Percentiles rank a stretch among this genome's conserved stretches.
phyloP scores from a whole-genome alignment of 2,113 vertebrate genomes.

The Sebastes fasciatus region DNA sequence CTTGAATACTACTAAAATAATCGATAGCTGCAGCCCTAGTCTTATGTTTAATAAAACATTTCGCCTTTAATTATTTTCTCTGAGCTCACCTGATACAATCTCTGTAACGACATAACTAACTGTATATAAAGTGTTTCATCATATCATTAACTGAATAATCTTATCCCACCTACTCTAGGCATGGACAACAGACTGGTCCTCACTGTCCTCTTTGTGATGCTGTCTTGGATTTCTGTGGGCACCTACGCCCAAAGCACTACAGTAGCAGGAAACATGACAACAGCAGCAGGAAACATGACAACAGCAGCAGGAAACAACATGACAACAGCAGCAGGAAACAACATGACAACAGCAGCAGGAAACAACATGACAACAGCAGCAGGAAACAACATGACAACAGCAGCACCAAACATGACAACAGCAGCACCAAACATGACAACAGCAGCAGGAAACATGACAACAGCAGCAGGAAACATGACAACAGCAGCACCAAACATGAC shows the following conservation, averaged over 20 bases:
- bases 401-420: not conserved
- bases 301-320: not conserved
- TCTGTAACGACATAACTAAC: not conserved
- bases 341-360: not conserved
- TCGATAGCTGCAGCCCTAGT: no score
- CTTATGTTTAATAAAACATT: not conserved
- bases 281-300: rapidly evolving
- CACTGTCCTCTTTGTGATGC: conserved; percentile 36
- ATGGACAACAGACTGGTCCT: conserved; percentile 62
- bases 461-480: rapidly evolving
- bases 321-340: not conserved
- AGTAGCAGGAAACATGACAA: rapidly evolving
- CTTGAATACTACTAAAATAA: no score
- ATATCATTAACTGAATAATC: not conserved
- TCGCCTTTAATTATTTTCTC: not conserved
- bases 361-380: not conserved
- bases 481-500: not conserved
- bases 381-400: not conserved
- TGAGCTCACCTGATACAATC: not conserved
- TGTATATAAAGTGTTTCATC: not conserved
- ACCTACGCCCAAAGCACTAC: not conserved
- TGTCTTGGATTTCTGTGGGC: conserved; percentile 36
- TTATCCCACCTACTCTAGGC: not conserved
- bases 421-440: not conserved
- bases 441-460: not conserved